phyloP scores from a whole-genome alignment of 2,888 invertebrate species.

The Hypena proboscidalis region DNA sequence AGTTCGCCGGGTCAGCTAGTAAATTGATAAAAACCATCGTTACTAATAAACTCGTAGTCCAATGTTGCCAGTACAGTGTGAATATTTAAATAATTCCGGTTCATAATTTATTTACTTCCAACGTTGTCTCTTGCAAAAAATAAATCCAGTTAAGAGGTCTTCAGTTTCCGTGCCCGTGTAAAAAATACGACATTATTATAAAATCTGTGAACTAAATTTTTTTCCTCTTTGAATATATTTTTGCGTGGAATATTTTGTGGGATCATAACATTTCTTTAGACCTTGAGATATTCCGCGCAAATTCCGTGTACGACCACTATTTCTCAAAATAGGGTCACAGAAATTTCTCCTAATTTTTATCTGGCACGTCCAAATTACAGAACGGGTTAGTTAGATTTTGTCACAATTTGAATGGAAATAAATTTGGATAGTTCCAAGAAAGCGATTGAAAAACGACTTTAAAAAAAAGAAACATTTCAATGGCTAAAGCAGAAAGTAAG shows the following conservation, averaged over 20 bases:
- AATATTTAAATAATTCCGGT: background rate
- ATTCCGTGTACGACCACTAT: slow-evolving; percentile 27
- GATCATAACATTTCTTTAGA: slow-evolving; percentile 4
- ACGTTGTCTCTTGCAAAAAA: background rate
- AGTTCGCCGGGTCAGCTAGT: background rate
- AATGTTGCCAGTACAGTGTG: background rate
- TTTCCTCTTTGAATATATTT: background rate
- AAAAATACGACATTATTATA: slow-evolving; percentile 17
- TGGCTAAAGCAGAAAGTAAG: too few relatives aligned
- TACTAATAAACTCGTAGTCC: background rate
- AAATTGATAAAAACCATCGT: background rate
- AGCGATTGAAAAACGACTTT: too few relatives aligned
- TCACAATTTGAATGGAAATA: slow-evolving; percentile 62
- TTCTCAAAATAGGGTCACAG: slow-evolving; percentile 40
- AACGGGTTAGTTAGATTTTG: slow-evolving; percentile 54
- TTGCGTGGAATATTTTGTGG: background rate
- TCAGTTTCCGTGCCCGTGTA: slow-evolving; percentile 14
- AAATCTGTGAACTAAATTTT: background rate
- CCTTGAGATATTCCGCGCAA: slow-evolving; percentile 12
- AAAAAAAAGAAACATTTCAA: too few relatives aligned
- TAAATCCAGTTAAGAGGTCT: background rate
- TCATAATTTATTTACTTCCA: background rate
- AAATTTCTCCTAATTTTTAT: slow-evolving; percentile 71
- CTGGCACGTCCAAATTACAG: slow-evolving; percentile 64
- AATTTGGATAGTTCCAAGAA: slow-evolving; percentile 31